phyloP scores from a whole-genome alignment of 2,113 vertebrate genomes.

The Oenanthe oenanthe region DNA sequence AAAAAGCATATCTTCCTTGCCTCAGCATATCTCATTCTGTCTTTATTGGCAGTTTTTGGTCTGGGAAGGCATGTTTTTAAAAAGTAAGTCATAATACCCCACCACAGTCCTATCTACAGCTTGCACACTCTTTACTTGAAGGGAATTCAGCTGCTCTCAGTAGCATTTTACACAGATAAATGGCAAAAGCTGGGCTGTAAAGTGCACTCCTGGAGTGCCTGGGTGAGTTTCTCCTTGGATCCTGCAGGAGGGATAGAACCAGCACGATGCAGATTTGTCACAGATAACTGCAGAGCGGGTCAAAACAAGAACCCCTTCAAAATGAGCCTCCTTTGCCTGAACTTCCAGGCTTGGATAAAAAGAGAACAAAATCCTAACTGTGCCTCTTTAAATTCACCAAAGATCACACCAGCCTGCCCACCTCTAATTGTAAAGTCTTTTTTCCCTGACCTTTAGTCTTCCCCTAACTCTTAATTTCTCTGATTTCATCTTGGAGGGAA shows the following conservation, averaged over 20 bases:
- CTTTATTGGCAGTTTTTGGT: not conserved
- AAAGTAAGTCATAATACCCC: not conserved
- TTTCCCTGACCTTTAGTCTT: not conserved
- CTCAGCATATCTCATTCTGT: not conserved
- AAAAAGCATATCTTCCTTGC: not conserved
- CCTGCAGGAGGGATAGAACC: not conserved
- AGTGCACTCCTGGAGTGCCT: not conserved
- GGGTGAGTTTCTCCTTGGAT: not conserved
- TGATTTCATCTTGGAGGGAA: not conserved
- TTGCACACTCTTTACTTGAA: not conserved
- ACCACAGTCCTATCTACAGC: not conserved
- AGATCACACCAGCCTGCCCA: not conserved
- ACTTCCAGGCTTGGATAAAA: not conserved
- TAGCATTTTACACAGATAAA: not conserved
- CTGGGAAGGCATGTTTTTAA: not conserved
- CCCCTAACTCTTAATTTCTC: not conserved
- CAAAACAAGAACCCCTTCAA: slow-evolving; percentile 25
- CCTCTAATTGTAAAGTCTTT: not conserved
- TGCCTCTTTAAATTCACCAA: not conserved
- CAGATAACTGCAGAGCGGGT: slow-evolving; percentile 18
- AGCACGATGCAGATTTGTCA: not conserved
- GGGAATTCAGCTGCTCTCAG: not conserved
- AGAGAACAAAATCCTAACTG: not conserved
- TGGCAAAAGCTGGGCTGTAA: not conserved
- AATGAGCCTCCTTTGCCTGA: not conserved